Evolutionary conservation across 2,888 invertebrate species (phyloP).

Genomic region (Hoplodrina blanda): DNA sequence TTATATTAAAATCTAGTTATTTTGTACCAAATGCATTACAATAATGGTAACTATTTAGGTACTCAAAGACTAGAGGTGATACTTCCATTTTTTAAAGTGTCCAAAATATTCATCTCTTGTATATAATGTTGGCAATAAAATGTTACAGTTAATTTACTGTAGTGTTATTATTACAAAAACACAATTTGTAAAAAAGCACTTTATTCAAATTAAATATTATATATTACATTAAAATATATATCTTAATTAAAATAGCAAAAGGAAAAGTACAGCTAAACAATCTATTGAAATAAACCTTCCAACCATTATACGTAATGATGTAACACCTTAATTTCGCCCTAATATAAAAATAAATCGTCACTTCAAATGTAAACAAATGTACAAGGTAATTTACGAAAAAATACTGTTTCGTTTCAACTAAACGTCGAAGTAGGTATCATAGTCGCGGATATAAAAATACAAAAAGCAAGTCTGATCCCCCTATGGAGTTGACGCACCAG

Average conservation of each 20-base stretch:
- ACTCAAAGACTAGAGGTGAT: conserved; percentile 67
- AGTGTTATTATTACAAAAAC: conserved; percentile 55
- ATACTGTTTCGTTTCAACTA: conserved; percentile 83
- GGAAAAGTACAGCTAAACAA: conserved; percentile 88
- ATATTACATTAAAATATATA: conserved; percentile 90
- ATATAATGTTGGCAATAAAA: conserved; percentile 84
- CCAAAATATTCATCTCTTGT: conserved; percentile 73
- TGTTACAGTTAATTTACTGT: conserved; percentile 58
- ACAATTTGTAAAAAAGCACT: conserved; percentile 86
- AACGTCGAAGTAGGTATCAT: conserved; percentile 75
- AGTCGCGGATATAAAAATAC: conserved; percentile 89
- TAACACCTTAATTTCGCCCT: conserved; percentile 85
- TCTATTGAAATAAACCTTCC: conserved; percentile 88
- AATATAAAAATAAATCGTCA: conserved; percentile 78
- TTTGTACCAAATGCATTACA: conserved; percentile 73
- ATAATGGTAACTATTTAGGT: conserved; percentile 75
- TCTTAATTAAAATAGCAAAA: conserved; percentile 89
- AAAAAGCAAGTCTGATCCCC: conserved; percentile 87
- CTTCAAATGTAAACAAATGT: conserved; percentile 81
- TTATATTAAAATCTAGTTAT: conserved; percentile 69
- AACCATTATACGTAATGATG: conserved; percentile 80
- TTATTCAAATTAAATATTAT: conserved; percentile 91
- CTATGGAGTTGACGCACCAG: conserved; percentile 80
- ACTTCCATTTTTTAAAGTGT: conserved; percentile 67
- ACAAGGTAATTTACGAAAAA: conserved; percentile 81